Percentiles rank a stretch among this genome's conserved stretches.
phyloP scores from a whole-genome alignment of 2,113 vertebrate species.

The Gallinago paraguaiae region DNA sequence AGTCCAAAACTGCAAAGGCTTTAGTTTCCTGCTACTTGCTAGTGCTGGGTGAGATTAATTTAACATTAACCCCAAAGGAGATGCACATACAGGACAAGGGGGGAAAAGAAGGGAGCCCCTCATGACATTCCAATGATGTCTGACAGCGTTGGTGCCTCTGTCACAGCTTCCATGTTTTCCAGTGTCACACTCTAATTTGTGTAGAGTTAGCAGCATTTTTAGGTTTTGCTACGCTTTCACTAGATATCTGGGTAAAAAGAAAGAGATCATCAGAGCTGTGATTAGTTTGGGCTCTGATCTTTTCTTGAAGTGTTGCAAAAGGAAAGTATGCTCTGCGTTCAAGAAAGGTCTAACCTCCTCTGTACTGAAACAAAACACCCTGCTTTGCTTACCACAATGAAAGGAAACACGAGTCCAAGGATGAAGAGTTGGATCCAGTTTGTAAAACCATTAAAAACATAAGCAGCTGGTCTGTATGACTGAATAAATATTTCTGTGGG shows the following conservation, averaged over 20 bases:
- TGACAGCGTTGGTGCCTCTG: background rate
- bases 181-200: background rate
- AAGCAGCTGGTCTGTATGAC: constrained; percentile 78
- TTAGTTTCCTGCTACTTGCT: background rate
- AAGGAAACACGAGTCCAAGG: constrained; percentile 81
- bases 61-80: background rate
- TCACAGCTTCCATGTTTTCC: background rate
- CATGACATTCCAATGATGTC: background rate
- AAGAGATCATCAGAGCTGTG: background rate
- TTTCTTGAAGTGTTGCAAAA: background rate
- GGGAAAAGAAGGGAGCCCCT: background rate
- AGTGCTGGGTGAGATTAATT: background rate
- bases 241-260: background rate
- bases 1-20: background rate
- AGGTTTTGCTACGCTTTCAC: background rate
- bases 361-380: background rate
- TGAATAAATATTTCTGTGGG: constrained; percentile 81
- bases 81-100: background rate
- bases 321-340: background rate
- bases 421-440: constrained; percentile 81
- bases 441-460: constrained; percentile 65
- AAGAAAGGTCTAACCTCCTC: background rate
- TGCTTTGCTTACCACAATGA: constrained; percentile 77
- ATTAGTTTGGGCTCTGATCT: background rate
- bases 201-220: background rate